phyloP scores from a whole-genome alignment of 1,140 invertebrate genomes.

The Megalonaias nervosa region DNA sequence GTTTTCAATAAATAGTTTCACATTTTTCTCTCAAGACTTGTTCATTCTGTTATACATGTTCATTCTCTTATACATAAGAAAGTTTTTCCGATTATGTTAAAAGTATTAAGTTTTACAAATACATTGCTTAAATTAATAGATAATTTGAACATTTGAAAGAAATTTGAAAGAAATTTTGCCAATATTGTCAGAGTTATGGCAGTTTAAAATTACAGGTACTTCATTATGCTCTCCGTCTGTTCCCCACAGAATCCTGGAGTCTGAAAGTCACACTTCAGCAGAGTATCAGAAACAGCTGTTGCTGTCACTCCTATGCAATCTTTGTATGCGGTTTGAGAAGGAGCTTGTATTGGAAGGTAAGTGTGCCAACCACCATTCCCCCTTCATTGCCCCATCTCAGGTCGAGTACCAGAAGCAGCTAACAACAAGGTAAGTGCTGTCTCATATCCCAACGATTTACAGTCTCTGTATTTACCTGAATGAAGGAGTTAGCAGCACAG shows the following conservation, averaged over 20 bases:
- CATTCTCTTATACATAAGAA: too few species aligned
- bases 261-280: constrained; percentile 86
- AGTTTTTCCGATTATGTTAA: neutral
- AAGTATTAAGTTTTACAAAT: neutral
- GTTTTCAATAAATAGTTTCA: too few species aligned
- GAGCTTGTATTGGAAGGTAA: constrained; percentile 14
- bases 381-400: too few species aligned
- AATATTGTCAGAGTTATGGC: neutral
- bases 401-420: too few species aligned
- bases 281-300: constrained; percentile 93
- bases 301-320: constrained; percentile 83
- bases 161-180: too few species aligned
- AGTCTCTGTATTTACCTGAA: too few species aligned
- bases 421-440: too few species aligned
- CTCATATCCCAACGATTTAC: too few species aligned
- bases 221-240: neutral
- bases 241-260: constrained; percentile 76
- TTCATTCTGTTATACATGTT: too few species aligned
- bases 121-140: neutral
- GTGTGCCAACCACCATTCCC: neutral
- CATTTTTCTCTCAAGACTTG: too few species aligned
- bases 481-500: too few species aligned
- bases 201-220: constrained; percentile 1
- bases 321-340: constrained; percentile 74
- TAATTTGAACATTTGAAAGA: too few species aligned